A percentile compares a stretch with the other conserved stretches of the same genome.
phyloP scores from a whole-genome alignment of 2,888 invertebrate species.

The Liopterus haemorrhoidalis region DNA sequence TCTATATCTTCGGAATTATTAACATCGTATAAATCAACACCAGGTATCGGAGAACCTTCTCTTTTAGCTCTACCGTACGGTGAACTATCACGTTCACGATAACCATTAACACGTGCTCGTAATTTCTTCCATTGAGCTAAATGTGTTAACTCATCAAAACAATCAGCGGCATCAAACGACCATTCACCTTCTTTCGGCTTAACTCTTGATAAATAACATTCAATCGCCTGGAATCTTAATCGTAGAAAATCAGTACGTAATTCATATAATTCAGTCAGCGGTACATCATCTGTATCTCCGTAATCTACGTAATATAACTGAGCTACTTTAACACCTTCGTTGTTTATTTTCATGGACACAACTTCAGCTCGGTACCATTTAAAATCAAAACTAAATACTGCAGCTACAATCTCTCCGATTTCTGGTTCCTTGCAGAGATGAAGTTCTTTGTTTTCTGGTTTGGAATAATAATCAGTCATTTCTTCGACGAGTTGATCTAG shows the following conservation, averaged over 20 bases:
- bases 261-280: slow-evolving; percentile 61
- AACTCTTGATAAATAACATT: slow-evolving; percentile 74
- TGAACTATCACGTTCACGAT: slow-evolving; percentile 50
- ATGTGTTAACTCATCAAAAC: slow-evolving; percentile 66
- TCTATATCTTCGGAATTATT: slow-evolving; percentile 59
- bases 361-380: slow-evolving; percentile 71
- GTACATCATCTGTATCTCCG: slow-evolving; percentile 71
- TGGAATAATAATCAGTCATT: slow-evolving; percentile 77
- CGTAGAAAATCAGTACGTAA: slow-evolving; percentile 68
- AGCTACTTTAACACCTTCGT: slow-evolving; percentile 55
- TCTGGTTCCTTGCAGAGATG: slow-evolving; percentile 52
- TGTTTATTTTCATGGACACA: slow-evolving; percentile 56
- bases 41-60: slow-evolving; percentile 68
- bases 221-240: slow-evolving; percentile 77
- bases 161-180: slow-evolving; percentile 57
- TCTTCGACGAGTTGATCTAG: slow-evolving; percentile 72
- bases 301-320: slow-evolving; percentile 82
- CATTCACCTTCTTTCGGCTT: slow-evolving; percentile 52
- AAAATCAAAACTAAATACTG: slow-evolving; percentile 72
- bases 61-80: slow-evolving; percentile 46
- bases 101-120: slow-evolving; percentile 68
- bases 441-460: slow-evolving; percentile 56
- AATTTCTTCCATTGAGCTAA: slow-evolving; percentile 76
- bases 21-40: slow-evolving; percentile 68
- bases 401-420: slow-evolving; percentile 78